These are phyloP conservation scores for Petrocephalus zakoni DNA, from an alignment of 2,113 vertebrate genomes.

Conservation along the genomic window DNA sequence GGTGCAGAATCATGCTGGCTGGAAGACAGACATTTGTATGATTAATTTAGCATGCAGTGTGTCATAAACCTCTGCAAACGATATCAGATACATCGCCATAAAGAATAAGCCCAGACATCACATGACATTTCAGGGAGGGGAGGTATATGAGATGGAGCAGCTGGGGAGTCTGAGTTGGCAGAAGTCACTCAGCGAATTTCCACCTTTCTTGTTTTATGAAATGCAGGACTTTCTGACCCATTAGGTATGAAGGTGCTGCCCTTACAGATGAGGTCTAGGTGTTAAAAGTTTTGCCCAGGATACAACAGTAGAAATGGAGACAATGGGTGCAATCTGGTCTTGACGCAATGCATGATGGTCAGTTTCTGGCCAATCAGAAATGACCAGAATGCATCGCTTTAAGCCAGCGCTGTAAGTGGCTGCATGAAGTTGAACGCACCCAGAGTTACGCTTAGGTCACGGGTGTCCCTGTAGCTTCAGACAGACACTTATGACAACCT, in stretches of 20 bases:
- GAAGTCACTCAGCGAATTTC: too few relatives aligned
- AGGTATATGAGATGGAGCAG: neutral
- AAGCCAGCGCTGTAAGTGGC: too few relatives aligned
- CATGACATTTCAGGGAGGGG: neutral
- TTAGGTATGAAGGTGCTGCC: neutral
- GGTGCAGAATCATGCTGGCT: neutral
- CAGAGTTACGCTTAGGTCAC: neutral
- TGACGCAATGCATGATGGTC: too few relatives aligned
- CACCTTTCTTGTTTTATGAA: neutral
- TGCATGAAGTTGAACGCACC: too few relatives aligned
- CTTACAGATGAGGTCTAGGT: neutral
- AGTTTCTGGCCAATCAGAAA: too few relatives aligned
- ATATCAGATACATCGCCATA: neutral
- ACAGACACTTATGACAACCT: neutral
- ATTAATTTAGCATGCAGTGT: neutral
- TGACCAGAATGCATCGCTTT: too few relatives aligned
- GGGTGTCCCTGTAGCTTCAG: neutral
- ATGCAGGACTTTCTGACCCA: neutral
- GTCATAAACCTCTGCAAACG: neutral
- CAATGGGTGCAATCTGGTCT: too few relatives aligned
- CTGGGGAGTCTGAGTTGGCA: neutral
- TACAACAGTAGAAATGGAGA: neutral
- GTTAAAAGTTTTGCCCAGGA: neutral
- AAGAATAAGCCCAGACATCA: neutral
- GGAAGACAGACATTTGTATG: neutral